These are phyloP conservation scores for Seira musarum DNA, from an alignment of 2,888 invertebrate genomes.

Conservation along the genomic window DNA sequence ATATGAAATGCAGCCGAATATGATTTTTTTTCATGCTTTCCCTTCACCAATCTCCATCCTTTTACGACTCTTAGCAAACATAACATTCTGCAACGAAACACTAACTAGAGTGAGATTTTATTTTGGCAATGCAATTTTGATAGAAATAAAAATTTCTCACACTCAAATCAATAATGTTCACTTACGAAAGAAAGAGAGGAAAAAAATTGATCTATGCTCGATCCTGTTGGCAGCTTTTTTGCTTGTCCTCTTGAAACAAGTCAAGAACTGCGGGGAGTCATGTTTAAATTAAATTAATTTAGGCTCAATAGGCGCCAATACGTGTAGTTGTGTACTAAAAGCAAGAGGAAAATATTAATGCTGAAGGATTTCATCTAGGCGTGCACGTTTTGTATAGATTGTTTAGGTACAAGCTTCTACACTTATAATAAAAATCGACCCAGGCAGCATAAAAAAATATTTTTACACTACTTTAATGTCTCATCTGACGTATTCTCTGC, in stretches of 20 bases:
- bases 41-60: not conserved
- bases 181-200: not conserved
- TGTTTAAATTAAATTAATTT: slow-evolving; percentile 59
- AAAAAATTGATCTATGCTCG: not conserved
- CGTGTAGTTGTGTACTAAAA: not conserved
- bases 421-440: too few relatives aligned
- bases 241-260: slow-evolving; percentile 29
- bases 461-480: too few relatives aligned
- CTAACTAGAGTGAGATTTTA: too few relatives aligned
- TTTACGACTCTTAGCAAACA: not conserved
- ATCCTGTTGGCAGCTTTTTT: not conserved
- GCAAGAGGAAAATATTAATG: too few relatives aligned
- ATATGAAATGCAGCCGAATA: not conserved
- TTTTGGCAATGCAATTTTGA: not conserved
- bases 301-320: slow-evolving; percentile 48
- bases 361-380: too few relatives aligned
- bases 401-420: too few relatives aligned
- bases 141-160: not conserved
- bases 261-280: slow-evolving; percentile 51
- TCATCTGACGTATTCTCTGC: too few relatives aligned
- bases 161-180: slow-evolving; percentile 44
- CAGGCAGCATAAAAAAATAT: too few relatives aligned
- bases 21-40: not conserved
- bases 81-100: not conserved
- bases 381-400: not conserved